Evolutionary conservation across 2,797 vertebrate genomes (phyloP).

Genomic region (Pseudochaenichthys georgianus): DNA sequence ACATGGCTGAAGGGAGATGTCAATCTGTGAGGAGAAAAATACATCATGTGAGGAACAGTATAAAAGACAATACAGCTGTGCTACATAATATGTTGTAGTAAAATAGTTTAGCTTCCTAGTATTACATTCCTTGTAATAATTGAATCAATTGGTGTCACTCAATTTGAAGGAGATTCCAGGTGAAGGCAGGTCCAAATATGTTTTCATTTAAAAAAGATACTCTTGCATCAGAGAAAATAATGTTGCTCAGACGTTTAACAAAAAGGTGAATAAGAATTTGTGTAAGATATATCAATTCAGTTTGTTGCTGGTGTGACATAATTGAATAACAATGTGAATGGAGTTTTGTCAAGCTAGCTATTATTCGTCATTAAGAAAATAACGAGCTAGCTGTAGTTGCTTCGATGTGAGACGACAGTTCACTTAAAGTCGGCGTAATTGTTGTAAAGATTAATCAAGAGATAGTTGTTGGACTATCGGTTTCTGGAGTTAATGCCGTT

Average conservation of each 20-base stretch:
- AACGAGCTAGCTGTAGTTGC: not conserved
- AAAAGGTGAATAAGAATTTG: not conserved
- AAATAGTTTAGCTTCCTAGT: too few species aligned
- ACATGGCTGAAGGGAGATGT: conserved; percentile 81
- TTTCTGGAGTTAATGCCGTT: too few species aligned
- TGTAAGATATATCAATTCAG: not conserved
- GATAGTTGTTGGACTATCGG: too few species aligned
- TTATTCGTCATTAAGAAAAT: not conserved
- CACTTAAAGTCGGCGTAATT: too few species aligned
- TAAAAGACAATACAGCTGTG: not conserved
- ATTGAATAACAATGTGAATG: not conserved
- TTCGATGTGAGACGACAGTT: too few species aligned
- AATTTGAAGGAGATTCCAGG: not conserved
- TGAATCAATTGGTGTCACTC: not conserved
- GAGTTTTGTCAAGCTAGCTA: not conserved
- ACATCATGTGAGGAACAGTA: not conserved
- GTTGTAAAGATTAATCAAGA: too few species aligned
- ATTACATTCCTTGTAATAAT: too few species aligned
- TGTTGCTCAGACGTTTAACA: not conserved
- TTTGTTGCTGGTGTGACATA: not conserved
- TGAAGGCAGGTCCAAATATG: too few species aligned
- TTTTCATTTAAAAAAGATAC: too few species aligned
- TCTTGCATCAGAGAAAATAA: not conserved
- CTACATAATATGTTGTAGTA: not conserved
- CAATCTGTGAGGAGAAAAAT: conserved; percentile 58